Evolutionary conservation across 2,113 vertebrate genomes (phyloP).

Genomic region (Scophthalmus maximus): DNA sequence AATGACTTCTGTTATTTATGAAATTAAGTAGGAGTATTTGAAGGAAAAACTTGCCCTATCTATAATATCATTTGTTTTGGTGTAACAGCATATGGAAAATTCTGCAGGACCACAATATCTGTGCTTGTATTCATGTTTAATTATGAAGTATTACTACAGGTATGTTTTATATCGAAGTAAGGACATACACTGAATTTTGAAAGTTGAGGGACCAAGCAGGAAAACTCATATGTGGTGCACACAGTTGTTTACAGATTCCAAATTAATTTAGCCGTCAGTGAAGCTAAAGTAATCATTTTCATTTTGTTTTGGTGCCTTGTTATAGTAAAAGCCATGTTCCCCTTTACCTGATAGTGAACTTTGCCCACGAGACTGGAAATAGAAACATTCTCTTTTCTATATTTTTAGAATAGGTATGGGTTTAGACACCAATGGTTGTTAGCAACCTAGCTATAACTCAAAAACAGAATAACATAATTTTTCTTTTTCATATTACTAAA

Average conservation of each 20-base stretch:
- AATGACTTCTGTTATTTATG: slow-evolving; percentile 29
- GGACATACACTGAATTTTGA: neutral
- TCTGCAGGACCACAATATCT: neutral
- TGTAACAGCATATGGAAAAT: slow-evolving; percentile 11
- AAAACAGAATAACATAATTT: neutral
- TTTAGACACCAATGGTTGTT: neutral
- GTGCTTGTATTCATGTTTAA: slow-evolving; percentile 11
- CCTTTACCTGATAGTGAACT: neutral
- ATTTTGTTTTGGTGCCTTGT: slow-evolving; percentile 9
- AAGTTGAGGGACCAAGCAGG: slow-evolving; percentile 4
- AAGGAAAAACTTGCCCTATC: slow-evolving; percentile 15
- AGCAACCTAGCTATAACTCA: neutral
- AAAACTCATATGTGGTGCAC: slow-evolving; percentile 13
- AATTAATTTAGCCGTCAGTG: neutral
- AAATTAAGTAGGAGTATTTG: slow-evolving; percentile 13
- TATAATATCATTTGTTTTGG: slow-evolving; percentile 26
- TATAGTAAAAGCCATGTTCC: neutral
- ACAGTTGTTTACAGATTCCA: slow-evolving; percentile 13
- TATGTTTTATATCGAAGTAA: slow-evolving; percentile 24
- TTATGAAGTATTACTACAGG: neutral
- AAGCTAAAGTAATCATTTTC: slow-evolving; percentile 1
- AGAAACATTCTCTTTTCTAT: neutral
- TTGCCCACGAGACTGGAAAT: neutral
- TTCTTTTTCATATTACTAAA: too few relatives aligned
- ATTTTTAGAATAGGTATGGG: neutral